Base-by-base conservation (phyloP, 2,797 vertebrate species). In the Geotrypetes seraphini region DNA sequence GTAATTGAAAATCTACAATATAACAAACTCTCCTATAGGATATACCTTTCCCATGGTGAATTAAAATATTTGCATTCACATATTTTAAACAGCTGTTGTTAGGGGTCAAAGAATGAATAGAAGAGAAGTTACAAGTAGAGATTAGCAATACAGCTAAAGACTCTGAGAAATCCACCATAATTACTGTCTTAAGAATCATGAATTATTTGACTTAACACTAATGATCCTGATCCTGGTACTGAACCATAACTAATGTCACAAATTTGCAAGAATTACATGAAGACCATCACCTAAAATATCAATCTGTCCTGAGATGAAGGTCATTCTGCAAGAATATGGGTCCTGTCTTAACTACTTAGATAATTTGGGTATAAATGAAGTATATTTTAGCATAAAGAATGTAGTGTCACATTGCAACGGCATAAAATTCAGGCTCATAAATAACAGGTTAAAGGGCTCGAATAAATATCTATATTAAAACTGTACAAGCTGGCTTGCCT, bases 231-330 rank as follows among this genome's bases (percentile, higher is more conserved):
- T 81, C 78, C 69, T 73, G 71, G 59, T 73, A 72, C 51, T 84
- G 79, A 84, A 83, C 82, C 79, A 73, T 79, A 81, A 73, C 77
- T 81, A 84, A 84, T 84, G 78, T 73, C 52, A 72, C 63, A 84
- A 81, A 81, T 74, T 75, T 79, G 78, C 71, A 81, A 81, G 81
- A 79, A 75, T 81, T 78, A 75, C 57, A 78, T 79, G 77, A 78
- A 78, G 76, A 74, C 66, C 61, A 65, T 73, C 67, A 65, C 68
- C 71, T 74, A 67, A 76, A 75, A 71, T 77, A 81, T 68, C 73
- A 64, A 60, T 30, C 73, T 66, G 68, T 72, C 75, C 73, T 75
- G 77, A 74, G 50, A 72, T 48, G 70, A 85, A 85, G 81, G 77
- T 81, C 75, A 76, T 66, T 68, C 48, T 62, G 45, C 75, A 75